A percentile compares a stretch with the other conserved stretches of the same genome.
Evolutionary conservation across 2,113 vertebrate genomes (phyloP).

Genomic region (Mormyrus iriodes): DNA sequence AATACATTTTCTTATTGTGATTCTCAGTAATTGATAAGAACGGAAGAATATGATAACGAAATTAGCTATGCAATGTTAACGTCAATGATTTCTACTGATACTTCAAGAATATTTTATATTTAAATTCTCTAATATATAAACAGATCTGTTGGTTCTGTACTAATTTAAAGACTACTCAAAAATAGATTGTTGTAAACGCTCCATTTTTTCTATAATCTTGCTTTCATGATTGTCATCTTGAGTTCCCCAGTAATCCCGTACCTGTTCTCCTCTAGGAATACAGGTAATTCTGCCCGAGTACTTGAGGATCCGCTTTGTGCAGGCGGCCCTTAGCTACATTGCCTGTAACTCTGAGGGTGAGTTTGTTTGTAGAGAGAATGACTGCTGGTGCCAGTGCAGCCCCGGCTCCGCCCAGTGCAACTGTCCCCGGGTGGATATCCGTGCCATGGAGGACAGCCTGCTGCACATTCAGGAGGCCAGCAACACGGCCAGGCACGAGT

Average conservation of each 20-base stretch:
- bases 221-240: constrained; percentile 31
- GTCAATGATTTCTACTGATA: not conserved
- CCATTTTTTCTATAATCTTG: not conserved
- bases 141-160: not conserved
- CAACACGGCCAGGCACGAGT: constrained; percentile 61
- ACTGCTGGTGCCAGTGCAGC: constrained; percentile 72
- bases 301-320: constrained; percentile 62
- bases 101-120: not conserved
- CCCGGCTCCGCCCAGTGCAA: constrained; percentile 62
- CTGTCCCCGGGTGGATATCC: constrained; percentile 64
- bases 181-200: not conserved
- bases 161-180: not conserved
- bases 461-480: constrained; percentile 60
- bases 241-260: constrained; percentile 40
- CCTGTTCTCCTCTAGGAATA: constrained; percentile 55
- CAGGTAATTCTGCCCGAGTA: constrained; percentile 67
- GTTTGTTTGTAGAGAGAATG: constrained; percentile 64
- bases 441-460: constrained; percentile 64
- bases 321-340: constrained; percentile 71
- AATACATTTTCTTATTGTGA: not conserved
- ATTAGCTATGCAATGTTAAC: not conserved
- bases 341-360: constrained; percentile 69
- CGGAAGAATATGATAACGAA: not conserved
- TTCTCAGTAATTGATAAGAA: constrained; percentile 5
- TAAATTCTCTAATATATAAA: not conserved